Conservation (phyloP, 35 echinoderm and acorn worm species). For the Holothuria glaberrima region DNA sequence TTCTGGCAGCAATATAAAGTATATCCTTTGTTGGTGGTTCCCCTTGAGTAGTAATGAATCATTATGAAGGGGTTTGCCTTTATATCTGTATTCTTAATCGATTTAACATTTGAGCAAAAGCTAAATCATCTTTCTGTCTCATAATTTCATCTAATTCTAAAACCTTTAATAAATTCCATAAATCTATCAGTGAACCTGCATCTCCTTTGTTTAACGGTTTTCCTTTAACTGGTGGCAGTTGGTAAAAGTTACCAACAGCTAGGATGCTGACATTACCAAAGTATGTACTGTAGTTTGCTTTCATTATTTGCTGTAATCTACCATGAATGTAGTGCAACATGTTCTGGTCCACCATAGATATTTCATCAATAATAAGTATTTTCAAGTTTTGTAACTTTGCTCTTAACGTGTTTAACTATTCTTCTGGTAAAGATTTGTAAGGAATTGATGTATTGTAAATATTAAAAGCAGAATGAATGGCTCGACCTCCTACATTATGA, state of each 20-base stretch:
- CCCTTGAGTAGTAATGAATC: not conserved
- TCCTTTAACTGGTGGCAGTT: constrained; percentile 60
- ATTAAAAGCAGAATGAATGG: constrained; percentile 43
- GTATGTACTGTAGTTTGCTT: constrained; percentile 54
- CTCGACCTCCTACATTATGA: constrained; percentile 58
- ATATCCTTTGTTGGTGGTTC: constrained; percentile 18
- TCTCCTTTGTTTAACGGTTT: not conserved
- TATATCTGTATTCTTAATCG: not conserved
- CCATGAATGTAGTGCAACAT: constrained; percentile 56
- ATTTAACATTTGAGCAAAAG: constrained; percentile 46
- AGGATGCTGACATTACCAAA: constrained; percentile 71
- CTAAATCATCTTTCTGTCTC: constrained; percentile 65
- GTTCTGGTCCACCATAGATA: constrained; percentile 69
- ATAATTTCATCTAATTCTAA: constrained; percentile 56
- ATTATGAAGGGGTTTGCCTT: constrained; percentile 10
- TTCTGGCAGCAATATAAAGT: constrained; percentile 20
- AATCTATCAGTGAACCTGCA: not conserved
- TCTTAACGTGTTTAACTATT: constrained; percentile 56
- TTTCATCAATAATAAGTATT: constrained; percentile 77
- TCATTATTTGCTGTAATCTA: constrained; percentile 58
- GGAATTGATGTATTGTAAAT: constrained; percentile 19
- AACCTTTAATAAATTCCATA: constrained; percentile 45
- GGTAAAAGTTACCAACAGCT: constrained; percentile 70
- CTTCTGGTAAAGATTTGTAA: constrained; percentile 66
- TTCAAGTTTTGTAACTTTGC: constrained; percentile 56